Evolutionary conservation across 2,113 vertebrate species (phyloP), one percentile per base, ranked within the genome.

Genomic region (Phylloscopus whistleri): DNA sequence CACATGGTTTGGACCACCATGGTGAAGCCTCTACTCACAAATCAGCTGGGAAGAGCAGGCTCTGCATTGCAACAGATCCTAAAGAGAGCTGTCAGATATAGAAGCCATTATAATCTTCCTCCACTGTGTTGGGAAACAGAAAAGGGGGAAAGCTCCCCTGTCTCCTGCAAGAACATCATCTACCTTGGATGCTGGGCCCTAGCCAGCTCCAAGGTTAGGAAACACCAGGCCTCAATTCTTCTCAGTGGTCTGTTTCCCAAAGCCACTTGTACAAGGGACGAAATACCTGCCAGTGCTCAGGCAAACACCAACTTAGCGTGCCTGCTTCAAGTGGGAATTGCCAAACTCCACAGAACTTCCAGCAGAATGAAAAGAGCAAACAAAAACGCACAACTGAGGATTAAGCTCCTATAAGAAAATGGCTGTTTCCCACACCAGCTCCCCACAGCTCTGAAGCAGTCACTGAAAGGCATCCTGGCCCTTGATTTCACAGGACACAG

Each of bases 311-410:
- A 1, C 17, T 55, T 1, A 14, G 41, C 1, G 11, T 23, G n/a
- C 4, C 28, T 35, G 39, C 33, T 43, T 89, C 73, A 55, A 20
- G 2, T 14, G 16, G 30, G 64, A 89, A 75, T 6, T 0, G 0
- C 22, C 28, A 24, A n/a, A 59, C 28, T 39, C 53, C 28, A n/a
- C 0, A 2, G 18, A 18, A 56, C 43, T 79, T 72, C 28, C 49
- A 53, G 14, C 7, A 44, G 51, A 84, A 82, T 11, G 43, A 41
- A 84, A 39, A 87, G 53, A 64, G 30, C 39, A 9, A 35, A 67
- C 1, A 8, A 79, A 81, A 93, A 39, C 0, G 5, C 24, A 21
- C 0, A 0, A 46, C 0, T 1, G 4, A 58, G 51, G n/a, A 26
- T 37, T 22, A 49, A 87, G 46, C 7, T 55, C 35, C 1, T 41